Evolutionary conservation across 2,797 vertebrate species (phyloP).

Genomic region (Falco rusticolus): DNA sequence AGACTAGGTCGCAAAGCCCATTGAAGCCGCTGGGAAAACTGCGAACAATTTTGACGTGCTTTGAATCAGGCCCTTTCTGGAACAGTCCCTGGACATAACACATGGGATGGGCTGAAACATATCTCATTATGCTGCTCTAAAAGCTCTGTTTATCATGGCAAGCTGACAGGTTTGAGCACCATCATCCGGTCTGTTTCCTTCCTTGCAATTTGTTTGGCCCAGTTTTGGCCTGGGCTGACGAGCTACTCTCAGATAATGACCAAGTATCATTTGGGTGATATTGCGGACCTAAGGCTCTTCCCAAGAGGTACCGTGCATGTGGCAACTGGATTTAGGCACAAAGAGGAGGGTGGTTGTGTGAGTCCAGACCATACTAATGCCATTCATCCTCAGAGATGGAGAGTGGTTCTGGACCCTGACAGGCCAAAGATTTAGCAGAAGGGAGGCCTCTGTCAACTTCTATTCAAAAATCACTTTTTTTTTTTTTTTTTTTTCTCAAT

Average conservation of each 20-base stretch:
- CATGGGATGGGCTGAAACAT: neutral
- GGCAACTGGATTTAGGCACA: neutral
- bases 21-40: conserved; percentile 35
- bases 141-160: neutral
- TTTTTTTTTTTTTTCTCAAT: neutral
- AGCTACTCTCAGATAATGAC: neutral
- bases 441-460: neutral
- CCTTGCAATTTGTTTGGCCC: neutral
- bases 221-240: neutral
- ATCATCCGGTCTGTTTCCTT: neutral
- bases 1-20: neutral
- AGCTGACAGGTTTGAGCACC: neutral
- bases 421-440: neutral
- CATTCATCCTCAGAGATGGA: neutral
- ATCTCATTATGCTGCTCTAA: neutral
- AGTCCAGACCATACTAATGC: neutral
- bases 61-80: conserved; percentile 28
- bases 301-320: neutral
- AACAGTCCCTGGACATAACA: neutral
- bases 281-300: neutral
- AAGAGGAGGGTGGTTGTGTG: neutral
- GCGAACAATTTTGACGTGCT: conserved; percentile 11
- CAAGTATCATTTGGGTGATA: neutral
- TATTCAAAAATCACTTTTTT: neutral
- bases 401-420: neutral